phyloP scores from a whole-genome alignment of 1,140 invertebrate genomes.

The Procambarus virginalis region DNA sequence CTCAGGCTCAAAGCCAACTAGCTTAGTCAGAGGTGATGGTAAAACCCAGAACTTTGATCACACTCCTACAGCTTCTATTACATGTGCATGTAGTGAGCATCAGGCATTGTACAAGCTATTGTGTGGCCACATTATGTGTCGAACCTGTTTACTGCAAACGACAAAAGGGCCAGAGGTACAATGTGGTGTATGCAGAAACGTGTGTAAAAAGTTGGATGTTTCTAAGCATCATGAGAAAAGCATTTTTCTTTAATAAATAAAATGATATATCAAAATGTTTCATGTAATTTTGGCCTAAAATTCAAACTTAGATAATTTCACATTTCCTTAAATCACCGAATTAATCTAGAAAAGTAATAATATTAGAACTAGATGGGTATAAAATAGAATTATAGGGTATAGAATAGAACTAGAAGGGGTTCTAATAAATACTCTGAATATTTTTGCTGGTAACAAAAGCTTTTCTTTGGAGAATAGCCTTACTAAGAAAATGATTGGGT shows the following conservation, averaged over 20 bases:
- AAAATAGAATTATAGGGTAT: too few relatives aligned
- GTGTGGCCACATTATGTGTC: conserved; percentile 39
- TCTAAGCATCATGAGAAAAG: conserved; percentile 50
- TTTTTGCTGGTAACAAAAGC: too few relatives aligned
- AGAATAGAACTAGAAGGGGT: too few relatives aligned
- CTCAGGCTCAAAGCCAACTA: conserved; percentile 15
- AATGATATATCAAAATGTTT: too few relatives aligned
- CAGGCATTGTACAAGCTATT: conserved; percentile 32
- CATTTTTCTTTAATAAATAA: conserved; percentile 17
- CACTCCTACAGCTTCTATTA: background rate
- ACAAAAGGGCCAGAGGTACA: background rate
- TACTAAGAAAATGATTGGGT: too few relatives aligned
- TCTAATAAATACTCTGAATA: too few relatives aligned
- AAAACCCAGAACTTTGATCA: background rate
- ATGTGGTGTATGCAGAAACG: conserved; percentile 24
- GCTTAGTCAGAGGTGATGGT: conserved; percentile 33
- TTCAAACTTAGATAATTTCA: too few relatives aligned
- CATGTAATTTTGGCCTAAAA: too few relatives aligned
- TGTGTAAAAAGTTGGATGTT: conserved; percentile 28
- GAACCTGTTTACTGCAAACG: conserved; percentile 42
- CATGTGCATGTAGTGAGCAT: conserved; percentile 44
- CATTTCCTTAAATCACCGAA: too few relatives aligned
- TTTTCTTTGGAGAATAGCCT: too few relatives aligned
- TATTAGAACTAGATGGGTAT: too few relatives aligned
- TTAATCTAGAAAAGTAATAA: too few relatives aligned